These are phyloP conservation scores for Hetaerina titia DNA, from an alignment of 2,888 invertebrate species.

Conservation along the genomic window DNA sequence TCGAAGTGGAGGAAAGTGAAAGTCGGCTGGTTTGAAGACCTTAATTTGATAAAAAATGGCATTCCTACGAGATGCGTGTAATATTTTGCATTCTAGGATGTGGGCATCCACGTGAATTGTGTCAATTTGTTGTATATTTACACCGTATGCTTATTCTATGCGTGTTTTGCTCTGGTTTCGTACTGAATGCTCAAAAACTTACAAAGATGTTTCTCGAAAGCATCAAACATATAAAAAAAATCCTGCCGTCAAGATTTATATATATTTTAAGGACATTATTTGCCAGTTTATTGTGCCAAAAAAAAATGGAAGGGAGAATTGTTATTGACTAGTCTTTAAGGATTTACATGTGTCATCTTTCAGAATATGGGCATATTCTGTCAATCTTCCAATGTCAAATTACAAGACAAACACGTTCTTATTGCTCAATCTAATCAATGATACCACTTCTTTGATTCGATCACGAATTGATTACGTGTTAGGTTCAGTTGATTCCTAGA, in stretches of 20 bases:
- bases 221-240: neutral
- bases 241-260: slow-evolving; percentile 51
- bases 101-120: neutral
- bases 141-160: slow-evolving; percentile 39
- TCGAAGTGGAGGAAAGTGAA: too few species aligned
- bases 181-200: slow-evolving; percentile 49
- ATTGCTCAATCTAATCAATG: slow-evolving; percentile 27
- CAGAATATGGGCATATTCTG: neutral
- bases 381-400: slow-evolving; percentile 7
- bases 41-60: too few species aligned
- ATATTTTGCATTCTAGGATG: neutral
- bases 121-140: neutral
- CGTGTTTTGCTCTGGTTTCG: slow-evolving; percentile 51
- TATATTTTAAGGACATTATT: slow-evolving; percentile 37
- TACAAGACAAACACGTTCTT: neutral
- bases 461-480: neutral
- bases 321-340: slow-evolving; percentile 52
- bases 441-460: neutral
- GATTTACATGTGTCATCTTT: slow-evolving; percentile 7
- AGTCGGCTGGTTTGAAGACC: too few species aligned
- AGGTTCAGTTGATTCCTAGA: neutral
- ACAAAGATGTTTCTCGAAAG: neutral
- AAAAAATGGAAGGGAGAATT: neutral
- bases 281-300: slow-evolving; percentile 55
- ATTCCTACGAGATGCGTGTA: too few species aligned